phyloP scores from a whole-genome alignment of 2,797 vertebrate species.

The Neosalanx taihuensis region DNA sequence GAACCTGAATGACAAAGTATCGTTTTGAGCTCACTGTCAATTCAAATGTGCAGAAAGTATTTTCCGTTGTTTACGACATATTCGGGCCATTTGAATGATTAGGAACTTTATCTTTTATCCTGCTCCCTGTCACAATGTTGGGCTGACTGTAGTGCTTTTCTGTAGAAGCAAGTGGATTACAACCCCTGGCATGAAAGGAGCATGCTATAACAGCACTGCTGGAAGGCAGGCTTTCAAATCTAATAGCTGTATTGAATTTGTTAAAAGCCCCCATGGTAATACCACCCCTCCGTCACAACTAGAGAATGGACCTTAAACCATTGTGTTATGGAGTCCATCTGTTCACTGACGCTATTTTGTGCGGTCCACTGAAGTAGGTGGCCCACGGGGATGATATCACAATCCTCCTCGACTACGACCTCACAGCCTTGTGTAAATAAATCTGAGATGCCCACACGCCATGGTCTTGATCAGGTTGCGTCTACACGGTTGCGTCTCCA shows the following conservation, averaged over 20 bases:
- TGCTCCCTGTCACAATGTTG: conserved; percentile 41
- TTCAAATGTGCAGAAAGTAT: neutral
- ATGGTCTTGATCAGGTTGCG: conserved; percentile 35
- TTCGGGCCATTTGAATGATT: too few relatives aligned
- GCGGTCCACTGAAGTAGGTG: conserved; percentile 41
- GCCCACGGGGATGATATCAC: conserved; percentile 43
- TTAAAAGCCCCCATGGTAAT: conserved; percentile 60
- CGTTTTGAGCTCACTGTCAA: neutral
- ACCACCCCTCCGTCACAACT: conserved; percentile 48
- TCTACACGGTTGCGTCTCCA: conserved; percentile 21
- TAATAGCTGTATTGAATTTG: conserved; percentile 69
- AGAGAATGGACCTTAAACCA: conserved; percentile 41
- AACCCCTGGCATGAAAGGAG: conserved; percentile 56
- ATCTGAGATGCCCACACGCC: too few relatives aligned
- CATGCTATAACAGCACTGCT: conserved; percentile 28
- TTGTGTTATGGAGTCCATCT: conserved; percentile 49
- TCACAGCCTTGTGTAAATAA: conserved; percentile 4
- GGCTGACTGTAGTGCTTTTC: conserved; percentile 34
- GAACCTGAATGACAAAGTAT: neutral
- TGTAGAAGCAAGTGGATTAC: conserved; percentile 34
- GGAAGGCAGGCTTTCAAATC: conserved; percentile 57
- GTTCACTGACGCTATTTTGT: conserved; percentile 35
- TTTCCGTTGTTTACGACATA: too few relatives aligned
- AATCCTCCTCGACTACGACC: conserved; percentile 16
- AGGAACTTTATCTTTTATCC: neutral